Evolutionary conservation across 2,888 invertebrate genomes (phyloP).

Genomic region (Physocephala rufipes): DNA sequence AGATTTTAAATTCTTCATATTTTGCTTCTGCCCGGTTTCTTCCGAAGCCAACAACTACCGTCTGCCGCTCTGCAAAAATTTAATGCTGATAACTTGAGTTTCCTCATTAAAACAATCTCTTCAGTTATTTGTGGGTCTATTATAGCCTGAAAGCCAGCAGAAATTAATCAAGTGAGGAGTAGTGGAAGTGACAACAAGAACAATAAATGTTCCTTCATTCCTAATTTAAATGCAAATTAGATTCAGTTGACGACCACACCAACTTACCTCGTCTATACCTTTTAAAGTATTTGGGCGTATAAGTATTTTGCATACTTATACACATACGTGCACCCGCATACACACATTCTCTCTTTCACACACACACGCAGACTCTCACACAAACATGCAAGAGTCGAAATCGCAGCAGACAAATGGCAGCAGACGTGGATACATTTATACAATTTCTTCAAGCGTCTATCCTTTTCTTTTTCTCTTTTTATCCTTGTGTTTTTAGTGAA

Average conservation of each 20-base stretch:
- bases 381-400: no score
- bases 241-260: slow-evolving; percentile 46
- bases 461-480: no score
- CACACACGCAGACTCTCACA: no score
- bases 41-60: background rate
- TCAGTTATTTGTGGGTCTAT: background rate
- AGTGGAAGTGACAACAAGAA: slow-evolving; percentile 7
- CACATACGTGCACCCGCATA: slow-evolving; percentile 20
- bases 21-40: no score
- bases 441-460: slow-evolving; percentile 16
- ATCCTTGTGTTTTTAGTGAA: background rate
- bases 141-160: slow-evolving; percentile 16
- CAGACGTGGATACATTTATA: slow-evolving; percentile 25
- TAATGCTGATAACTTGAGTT: slow-evolving; percentile 30
- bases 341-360: slow-evolving; percentile 37
- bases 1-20: slow-evolving; percentile 24
- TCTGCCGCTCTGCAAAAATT: background rate
- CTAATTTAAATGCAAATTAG: slow-evolving; percentile 52
- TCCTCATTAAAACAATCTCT: slow-evolving; percentile 41
- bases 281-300: slow-evolving; percentile 20
- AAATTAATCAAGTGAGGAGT: slow-evolving; percentile 18
- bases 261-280: slow-evolving; percentile 42
- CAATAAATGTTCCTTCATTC: slow-evolving; percentile 43
- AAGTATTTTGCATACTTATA: background rate
- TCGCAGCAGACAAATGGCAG: slow-evolving; percentile 12